phyloP scores from a whole-genome alignment of 37 sponge, comb jelly and placozoan genomes.

The Crambe crambe region DNA sequence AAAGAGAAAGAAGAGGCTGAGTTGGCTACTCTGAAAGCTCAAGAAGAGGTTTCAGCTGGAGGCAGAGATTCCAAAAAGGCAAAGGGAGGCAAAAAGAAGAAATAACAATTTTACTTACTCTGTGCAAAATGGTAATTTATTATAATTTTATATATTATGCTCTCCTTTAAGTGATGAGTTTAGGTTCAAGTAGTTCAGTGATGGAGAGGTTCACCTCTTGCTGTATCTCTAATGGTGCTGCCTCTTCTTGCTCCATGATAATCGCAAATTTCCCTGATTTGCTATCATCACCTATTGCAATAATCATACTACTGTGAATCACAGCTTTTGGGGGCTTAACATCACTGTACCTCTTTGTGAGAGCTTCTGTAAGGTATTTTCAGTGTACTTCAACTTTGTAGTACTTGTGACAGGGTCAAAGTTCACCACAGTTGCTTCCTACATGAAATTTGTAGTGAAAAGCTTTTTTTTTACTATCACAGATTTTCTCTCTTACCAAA shows the following conservation, averaged over 20 bases:
- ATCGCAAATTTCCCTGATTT: not conserved
- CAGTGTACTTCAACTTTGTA: conserved; percentile 19
- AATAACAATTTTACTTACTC: too few relatives aligned
- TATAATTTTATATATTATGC: too few relatives aligned
- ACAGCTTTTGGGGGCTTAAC: not conserved
- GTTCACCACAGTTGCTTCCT: conserved; percentile 34
- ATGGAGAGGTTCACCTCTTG: not conserved
- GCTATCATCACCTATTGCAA: not conserved
- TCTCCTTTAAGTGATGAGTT: conserved; percentile 10
- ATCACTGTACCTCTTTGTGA: not conserved
- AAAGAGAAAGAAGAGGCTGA: conserved; percentile 40
- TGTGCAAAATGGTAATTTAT: too few relatives aligned
- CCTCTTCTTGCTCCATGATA: not conserved
- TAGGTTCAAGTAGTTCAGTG: not conserved
- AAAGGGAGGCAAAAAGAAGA: conserved; percentile 37
- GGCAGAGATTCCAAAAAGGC: conserved; percentile 47
- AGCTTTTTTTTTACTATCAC: not conserved
- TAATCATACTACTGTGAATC: not conserved
- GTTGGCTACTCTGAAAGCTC: not conserved
- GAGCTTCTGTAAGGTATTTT: not conserved
- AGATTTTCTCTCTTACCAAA: conserved; percentile 14
- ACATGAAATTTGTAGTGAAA: not conserved
- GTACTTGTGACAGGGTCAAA: conserved; percentile 7
- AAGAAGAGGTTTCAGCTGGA: conserved; percentile 12
- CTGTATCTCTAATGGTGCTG: not conserved